Conservation (phyloP, 2,113 vertebrate genomes). For the Danionella cerebrum region DNA sequence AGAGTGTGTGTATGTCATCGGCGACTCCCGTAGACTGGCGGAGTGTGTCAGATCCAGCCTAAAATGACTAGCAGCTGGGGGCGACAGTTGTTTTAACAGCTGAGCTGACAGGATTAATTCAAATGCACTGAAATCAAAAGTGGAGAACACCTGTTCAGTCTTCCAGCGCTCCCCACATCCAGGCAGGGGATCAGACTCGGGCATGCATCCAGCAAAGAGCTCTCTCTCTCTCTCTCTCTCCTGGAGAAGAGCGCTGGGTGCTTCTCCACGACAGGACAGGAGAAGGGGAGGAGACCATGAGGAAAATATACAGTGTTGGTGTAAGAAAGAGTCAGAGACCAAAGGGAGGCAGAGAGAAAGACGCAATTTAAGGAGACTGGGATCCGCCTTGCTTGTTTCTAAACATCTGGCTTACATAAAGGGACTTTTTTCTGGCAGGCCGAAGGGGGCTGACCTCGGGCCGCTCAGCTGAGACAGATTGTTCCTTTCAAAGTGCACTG, state of each 20-base stretch:
- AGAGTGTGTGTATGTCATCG: conserved; percentile 53
- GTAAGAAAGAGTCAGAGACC: background rate
- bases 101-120: conserved; percentile 99
- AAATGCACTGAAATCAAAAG: conserved; percentile 99
- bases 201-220: conserved; percentile 39
- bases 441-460: conserved; percentile 69
- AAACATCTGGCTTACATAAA: conserved; percentile 90
- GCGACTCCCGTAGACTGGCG: conserved; percentile 71
- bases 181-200: conserved; percentile 59
- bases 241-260: conserved; percentile 1
- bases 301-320: background rate
- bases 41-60: conserved; percentile 90
- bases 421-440: conserved; percentile 49
- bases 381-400: conserved; percentile 56
- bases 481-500: conserved; percentile 65
- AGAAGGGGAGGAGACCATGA: conserved; percentile 1
- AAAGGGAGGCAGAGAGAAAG: background rate
- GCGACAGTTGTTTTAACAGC: conserved; percentile 99
- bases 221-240: conserved; percentile 20
- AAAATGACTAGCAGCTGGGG: conserved; percentile 99
- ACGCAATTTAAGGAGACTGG: background rate
- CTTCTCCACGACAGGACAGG: conserved; percentile 48
- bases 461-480: conserved; percentile 68
- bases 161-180: conserved; percentile 78
- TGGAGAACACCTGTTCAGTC: conserved; percentile 98